Evolutionary conservation across 2,113 vertebrate species (phyloP), one percentile per base, ranked within the genome.

Genomic region (Polypterus bichir): DNA sequence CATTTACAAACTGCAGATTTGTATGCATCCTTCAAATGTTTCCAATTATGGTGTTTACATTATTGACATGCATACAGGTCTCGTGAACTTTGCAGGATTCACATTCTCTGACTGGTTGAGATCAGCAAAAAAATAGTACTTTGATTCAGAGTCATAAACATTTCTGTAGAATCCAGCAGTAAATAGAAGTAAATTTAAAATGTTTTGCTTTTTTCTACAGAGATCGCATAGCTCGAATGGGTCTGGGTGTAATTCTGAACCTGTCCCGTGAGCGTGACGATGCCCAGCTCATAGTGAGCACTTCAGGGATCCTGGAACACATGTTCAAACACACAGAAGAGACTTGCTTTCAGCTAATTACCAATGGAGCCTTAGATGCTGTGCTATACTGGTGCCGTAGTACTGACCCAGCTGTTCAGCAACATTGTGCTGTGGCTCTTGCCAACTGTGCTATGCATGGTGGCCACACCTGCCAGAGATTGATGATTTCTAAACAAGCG

Each of bases 261-360:
- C 77, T 98, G 64, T 81, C 89, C 44, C 92, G 86, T 66, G 85
- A 97, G 62, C 85, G 89, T 7, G 91, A 93, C 0, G 83, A 91
- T 0, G 84, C 87, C 6, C 88, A 89, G 73, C 77, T 98, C 75
- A 93, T 91, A 0, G 85, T 78, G 54, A 93, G 91, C 0, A 59
- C 92, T 46, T 90, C 95, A 0, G 96, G 94, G 3, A 94, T 99
- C 81, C 77, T 99, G 74, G 94, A 97, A 77, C 96, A 99, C 82
- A 99, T 99, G 96, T 97, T 99, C 88, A 99, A 99, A 64, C 95
- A 99, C 85, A 90, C 90, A 0, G 94, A 97, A 79, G 93, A 96
- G 80, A 98, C 94, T 1, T 95, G 92, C 3, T 76, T 76, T 57
- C 85, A 89, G 70, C 88, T 98, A 52, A 96, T 98, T 75, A 72